Evolutionary conservation across 2,888 invertebrate species (phyloP).

Genomic region (Drosophila vallismaia): DNA sequence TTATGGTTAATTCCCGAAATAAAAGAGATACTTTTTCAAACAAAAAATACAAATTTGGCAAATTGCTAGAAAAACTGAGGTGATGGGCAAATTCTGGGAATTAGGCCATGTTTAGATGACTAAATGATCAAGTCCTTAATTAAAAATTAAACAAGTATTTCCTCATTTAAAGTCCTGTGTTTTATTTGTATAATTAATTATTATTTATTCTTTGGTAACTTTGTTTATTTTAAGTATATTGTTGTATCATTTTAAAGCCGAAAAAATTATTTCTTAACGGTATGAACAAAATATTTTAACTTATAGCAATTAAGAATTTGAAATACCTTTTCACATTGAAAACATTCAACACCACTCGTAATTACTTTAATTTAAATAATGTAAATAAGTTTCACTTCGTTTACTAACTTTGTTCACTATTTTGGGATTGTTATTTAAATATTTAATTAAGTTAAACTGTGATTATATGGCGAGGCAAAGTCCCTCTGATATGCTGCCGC

Average conservation of each 20-base stretch:
- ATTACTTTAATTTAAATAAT: neutral
- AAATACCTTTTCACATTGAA: neutral
- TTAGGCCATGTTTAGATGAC: too few species aligned
- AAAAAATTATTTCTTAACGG: neutral
- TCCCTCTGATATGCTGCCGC: conserved; percentile 81
- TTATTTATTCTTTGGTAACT: neutral
- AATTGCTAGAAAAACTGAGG: too few species aligned
- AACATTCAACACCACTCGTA: neutral
- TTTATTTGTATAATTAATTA: neutral
- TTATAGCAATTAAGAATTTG: neutral
- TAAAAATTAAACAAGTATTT: too few species aligned
- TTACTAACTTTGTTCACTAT: neutral
- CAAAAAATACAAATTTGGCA: too few species aligned
- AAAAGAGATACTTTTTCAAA: too few species aligned
- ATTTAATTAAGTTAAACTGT: conserved; percentile 73
- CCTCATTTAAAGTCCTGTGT: too few species aligned
- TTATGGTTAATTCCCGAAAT: too few species aligned
- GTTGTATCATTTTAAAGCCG: neutral
- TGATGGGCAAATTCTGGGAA: too few species aligned
- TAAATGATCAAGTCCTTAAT: too few species aligned
- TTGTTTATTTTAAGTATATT: neutral
- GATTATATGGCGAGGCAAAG: conserved; percentile 83
- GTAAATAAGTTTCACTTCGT: too few species aligned
- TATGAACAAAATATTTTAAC: neutral
- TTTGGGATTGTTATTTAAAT: neutral